Base-by-base conservation (phyloP, 2,888 invertebrate species). In the Drosophila cognata region DNA sequence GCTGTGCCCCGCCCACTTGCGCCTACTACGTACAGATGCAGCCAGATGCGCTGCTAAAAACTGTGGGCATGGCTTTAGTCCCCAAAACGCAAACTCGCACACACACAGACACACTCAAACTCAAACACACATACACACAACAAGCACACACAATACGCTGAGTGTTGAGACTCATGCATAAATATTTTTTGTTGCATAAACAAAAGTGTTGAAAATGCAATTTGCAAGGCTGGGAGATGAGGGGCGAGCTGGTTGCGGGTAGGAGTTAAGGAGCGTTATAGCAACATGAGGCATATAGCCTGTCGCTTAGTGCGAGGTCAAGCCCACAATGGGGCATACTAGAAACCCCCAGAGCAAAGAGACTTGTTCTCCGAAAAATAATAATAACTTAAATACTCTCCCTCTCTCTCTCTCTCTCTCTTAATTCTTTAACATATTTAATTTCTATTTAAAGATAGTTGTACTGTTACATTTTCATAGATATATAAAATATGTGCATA, bases 201-300 rank as follows among this genome's bases (percentile, higher is more conserved):
- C 84, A 87, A 89, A 88, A 82, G 82, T 86, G 88, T 88, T 90
- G 77, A 86, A 89, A 89, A 88, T 87, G 89, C 83, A 90, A 89
- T 86, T 89, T 88, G 71, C 74, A 51, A 51, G 59, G 74, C 41
- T 55, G 52, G 57, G 4, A 10, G 57, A 31, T 43, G n/a, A 21
- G 36, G 16, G 28, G 31, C 1, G 3, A 8, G 38, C 4, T 11
- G 3, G 16, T 58, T 21, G 43, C 3, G 28, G 29, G 55, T 0
- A 25, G 33, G 4, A 35, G 11, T 0, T 13, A 25, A 46, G 18
- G 31, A 56, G 50, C 25, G 33, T 16, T 53, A 13, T 10, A 25
- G 25, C 56, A 38, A 57, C 29, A 16, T 31, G 56, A 31, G 35
- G 48, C 65, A 63, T 28, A 43, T 31, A 55, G 57, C 31, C 69